Conservation (phyloP, 2,888 invertebrate species). For the Ischnus inquisitorius region DNA sequence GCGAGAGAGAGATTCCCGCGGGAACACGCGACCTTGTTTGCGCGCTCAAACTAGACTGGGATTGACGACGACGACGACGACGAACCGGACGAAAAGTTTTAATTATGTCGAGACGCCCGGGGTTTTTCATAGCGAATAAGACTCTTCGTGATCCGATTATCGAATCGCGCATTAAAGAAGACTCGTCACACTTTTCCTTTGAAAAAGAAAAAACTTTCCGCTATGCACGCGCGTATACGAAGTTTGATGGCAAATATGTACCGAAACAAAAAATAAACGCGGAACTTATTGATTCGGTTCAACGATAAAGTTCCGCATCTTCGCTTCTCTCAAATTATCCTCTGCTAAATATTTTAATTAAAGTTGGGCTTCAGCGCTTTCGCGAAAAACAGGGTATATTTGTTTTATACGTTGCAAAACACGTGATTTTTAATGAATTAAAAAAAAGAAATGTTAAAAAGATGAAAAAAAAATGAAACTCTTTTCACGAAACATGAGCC, state of each 20-base stretch:
- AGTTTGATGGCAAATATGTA: neutral
- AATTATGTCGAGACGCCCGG: constrained; percentile 68
- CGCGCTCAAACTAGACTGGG: constrained; percentile 51
- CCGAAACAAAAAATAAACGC: neutral
- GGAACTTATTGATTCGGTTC: neutral
- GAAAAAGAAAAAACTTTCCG: neutral
- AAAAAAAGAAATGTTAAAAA: too few species aligned
- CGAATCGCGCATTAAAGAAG: constrained; percentile 51
- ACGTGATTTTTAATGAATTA: too few species aligned
- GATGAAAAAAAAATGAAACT: too few species aligned
- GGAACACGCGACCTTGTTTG: constrained; percentile 66
- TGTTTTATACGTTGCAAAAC: too few species aligned
- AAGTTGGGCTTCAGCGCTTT: too few species aligned
- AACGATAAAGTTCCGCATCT: too few species aligned
- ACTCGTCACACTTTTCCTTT: neutral
- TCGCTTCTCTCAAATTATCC: too few species aligned
- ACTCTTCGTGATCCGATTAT: constrained; percentile 60
- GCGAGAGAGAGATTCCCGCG: constrained; percentile 56
- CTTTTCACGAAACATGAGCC: too few species aligned
- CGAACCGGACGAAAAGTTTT: constrained; percentile 63
- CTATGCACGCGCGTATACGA: neutral
- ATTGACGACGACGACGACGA: constrained; percentile 47
- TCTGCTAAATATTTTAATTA: too few species aligned
- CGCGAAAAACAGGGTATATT: too few species aligned
- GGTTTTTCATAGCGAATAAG: constrained; percentile 43